Conservation (phyloP, 2,113 vertebrate species). For the Melozone crissalis region DNA sequence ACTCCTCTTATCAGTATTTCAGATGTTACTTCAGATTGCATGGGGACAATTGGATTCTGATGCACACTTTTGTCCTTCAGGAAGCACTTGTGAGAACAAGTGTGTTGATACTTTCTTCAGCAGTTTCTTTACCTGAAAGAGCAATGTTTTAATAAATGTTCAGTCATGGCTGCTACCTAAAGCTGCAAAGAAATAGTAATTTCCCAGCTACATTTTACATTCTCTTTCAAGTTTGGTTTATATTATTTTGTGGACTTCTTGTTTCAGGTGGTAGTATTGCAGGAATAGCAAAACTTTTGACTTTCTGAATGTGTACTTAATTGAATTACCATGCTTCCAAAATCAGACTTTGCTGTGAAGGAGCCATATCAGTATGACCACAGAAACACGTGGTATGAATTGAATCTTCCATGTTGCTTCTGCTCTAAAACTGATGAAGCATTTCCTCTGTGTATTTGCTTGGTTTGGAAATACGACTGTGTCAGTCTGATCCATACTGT, state of each 20-base stretch:
- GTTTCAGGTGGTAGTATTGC: conserved; percentile 34
- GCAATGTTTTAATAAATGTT: not conserved
- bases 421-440: not conserved
- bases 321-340: conserved; percentile 20
- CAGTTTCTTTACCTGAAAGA: not conserved
- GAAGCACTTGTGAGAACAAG: not conserved
- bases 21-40: not conserved
- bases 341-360: conserved; percentile 29
- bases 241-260: conserved; percentile 23
- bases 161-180: not conserved
- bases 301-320: conserved; percentile 20
- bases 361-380: conserved; percentile 10
- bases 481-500: not conserved
- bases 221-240: not conserved
- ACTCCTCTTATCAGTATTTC: not conserved
- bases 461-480: not conserved
- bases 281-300: conserved; percentile 35
- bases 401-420: conserved; percentile 5
- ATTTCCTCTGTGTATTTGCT: not conserved
- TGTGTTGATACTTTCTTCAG: not conserved
- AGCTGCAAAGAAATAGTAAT: not conserved
- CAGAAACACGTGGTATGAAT: conserved; percentile 10
- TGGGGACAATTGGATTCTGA: not conserved
- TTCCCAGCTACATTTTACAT: not conserved
- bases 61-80: not conserved